Evolutionary conservation across 2,797 vertebrate genomes (phyloP), one percentile per base, ranked within the genome.

Genomic region (Sarcoramphus papa): DNA sequence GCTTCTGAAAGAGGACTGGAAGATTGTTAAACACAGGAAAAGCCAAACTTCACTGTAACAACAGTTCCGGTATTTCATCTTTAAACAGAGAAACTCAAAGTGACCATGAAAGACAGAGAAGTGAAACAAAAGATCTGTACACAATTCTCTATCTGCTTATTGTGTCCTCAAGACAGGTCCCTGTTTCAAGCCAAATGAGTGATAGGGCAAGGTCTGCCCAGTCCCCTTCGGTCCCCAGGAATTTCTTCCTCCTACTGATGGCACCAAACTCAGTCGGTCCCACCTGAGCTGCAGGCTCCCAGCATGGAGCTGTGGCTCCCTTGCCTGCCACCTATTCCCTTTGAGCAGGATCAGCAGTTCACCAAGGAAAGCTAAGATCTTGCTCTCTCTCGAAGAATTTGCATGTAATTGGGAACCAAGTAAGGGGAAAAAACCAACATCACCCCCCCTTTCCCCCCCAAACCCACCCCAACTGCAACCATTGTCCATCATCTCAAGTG

Each of bases 381-480:
- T 47, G 25, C 37, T 35, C 47, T 50, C 4, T 35, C 35, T 56
- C 60, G 22, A 81, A 67, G 30, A 22, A 41, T 51, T 19, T 31
- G 17, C n/a, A 27, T 15, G 35, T 51, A 50, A 41, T 9, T 45
- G 12, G 35, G 27, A 89, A 57, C 14, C 7, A 59, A 41, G 22
- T 4, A 25, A 35, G 23, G 12, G 4, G 4, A 9, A 20, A 35
- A 37, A 53, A 3, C 15, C 17, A 41, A 31, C 13, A 50, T 27
- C 19, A 48, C 3, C 21, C 17, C 9, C 27, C 13, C 2, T 9
- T 7, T 6, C 16, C 7, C 11, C 19, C 14, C 9, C 6, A 19
- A 2, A 27, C 16, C 18, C 12, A 20, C 33, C 3, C 13, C 60
- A 80, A 10, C 37, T 28, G 20, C 43, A 81, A 57, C 7, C 27